Base-by-base conservation (phyloP, 2,113 vertebrate species). In the Pollimyrus isidori region DNA sequence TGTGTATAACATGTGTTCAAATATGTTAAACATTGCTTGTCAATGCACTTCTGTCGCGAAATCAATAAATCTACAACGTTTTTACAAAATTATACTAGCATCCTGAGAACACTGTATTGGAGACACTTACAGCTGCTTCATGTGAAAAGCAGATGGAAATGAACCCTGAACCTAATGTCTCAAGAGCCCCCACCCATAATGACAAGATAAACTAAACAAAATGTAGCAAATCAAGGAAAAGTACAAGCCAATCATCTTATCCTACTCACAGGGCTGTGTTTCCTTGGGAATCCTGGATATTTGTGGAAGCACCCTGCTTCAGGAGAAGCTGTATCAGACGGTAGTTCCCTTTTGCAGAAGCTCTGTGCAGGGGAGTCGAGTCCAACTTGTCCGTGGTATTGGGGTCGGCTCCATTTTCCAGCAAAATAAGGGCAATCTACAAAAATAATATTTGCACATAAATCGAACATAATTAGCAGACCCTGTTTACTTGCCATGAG, bases 241-340 rank as follows among this genome's bases (percentile, higher is more conserved):
- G 86, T 21, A 30, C 26, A 19, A 62, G 19, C 4, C 30, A 42
- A 23, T 4, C 1, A 30, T 69, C n/a, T 13, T 56, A 26, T 46
- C 7, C 9, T 83, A 96, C 98, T 95, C 97, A 99, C 98, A 99
- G 96, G 76, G 98, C 91, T 46, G 98, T 99, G 94, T 99, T 99
- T 89, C 98, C 98, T 93, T 99, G 97, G 0, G 96, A 97, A 91
- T 99, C 98, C 92, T 97, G 97, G 90, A 99, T 97, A 89, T 99
- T 97, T 88, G 97, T 96, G 13, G 97, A 98, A 1, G 98, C 98
- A 17, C 96, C 97, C 93, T 98, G 96, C 91, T 96, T 96, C 91
- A 99, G 95, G 88, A 99, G 97, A 89, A 99, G 96, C 93, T 98
- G 97, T 90, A 99, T 96, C 92, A 98, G 97, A 90, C 96, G 96